Percentiles rank a stretch among this genome's conserved stretches.
Conservation (phyloP, 2,888 invertebrate genomes). For the Hydrotaea diabolus region DNA sequence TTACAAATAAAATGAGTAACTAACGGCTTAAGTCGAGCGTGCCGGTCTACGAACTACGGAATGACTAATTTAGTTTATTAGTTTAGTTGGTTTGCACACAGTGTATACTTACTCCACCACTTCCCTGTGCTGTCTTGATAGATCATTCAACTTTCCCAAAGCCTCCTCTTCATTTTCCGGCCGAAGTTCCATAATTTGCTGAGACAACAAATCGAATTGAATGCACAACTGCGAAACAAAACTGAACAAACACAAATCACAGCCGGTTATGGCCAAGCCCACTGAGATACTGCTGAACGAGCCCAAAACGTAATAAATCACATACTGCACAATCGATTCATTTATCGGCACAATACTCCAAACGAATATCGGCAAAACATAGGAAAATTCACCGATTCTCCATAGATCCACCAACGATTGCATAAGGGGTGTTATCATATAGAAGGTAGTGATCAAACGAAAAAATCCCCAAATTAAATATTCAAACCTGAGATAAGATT, state of each 20-base stretch:
- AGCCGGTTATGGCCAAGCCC: conserved; percentile 45
- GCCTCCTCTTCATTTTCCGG: conserved; percentile 28
- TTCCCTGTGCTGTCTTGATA: conserved; percentile 35
- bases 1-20: too few species aligned
- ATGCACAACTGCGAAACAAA: conserved; percentile 60
- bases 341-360: not conserved
- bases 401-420: not conserved
- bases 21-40: too few species aligned
- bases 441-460: not conserved
- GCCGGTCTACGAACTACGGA: too few species aligned
- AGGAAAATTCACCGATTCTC: not conserved
- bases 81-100: too few species aligned
- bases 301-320: not conserved
- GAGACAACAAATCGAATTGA: conserved; percentile 63
- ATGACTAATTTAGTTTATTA: too few species aligned
- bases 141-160: conserved; percentile 6
- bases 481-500: conserved; percentile 26
- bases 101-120: conserved; percentile 45
- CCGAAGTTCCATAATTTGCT: conserved; percentile 51
- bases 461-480: conserved; percentile 24
- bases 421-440: not conserved
- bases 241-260: conserved; percentile 63
- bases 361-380: not conserved
- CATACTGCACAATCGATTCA: not conserved
- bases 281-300: not conserved